Percentiles rank a stretch among this genome's conserved stretches.
These are phyloP conservation scores for Dastarcus helophoroides DNA, from an alignment of 2,888 invertebrate genomes.

Conservation along the genomic window DNA sequence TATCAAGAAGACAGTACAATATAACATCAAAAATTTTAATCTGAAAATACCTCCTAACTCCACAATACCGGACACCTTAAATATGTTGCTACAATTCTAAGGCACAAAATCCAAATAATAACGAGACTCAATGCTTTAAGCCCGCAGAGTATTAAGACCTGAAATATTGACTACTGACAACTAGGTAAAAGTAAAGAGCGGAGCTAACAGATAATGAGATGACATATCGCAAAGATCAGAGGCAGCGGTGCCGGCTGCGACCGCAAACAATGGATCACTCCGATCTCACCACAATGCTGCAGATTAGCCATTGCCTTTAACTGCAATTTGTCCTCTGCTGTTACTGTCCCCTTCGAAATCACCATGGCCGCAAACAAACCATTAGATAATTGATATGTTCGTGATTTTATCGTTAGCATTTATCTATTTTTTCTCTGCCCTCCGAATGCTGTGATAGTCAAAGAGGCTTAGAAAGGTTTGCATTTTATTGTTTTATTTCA, in stretches of 20 bases:
- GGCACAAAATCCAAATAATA: too few relatives aligned
- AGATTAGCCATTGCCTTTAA: constrained; percentile 18
- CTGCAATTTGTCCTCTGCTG: constrained; percentile 8
- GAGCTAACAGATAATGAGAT: constrained; percentile 19
- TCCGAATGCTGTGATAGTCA: not conserved
- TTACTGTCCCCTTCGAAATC: constrained; percentile 2
- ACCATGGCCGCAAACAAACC: constrained; percentile 20
- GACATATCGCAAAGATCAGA: constrained; percentile 17
- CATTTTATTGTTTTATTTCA: too few relatives aligned
- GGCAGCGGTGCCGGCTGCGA: constrained; percentile 21
- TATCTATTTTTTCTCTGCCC: constrained; percentile 5
- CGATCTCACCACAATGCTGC: constrained; percentile 18
- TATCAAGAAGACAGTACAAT: too few relatives aligned
- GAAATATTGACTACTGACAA: constrained; percentile 2
- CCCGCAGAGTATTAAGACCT: too few relatives aligned
- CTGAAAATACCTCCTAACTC: too few relatives aligned
- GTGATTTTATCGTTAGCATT: constrained; percentile 14
- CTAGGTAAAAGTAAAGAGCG: not conserved
- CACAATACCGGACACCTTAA: too few relatives aligned
- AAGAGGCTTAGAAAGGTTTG: not conserved
- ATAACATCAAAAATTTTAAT: too few relatives aligned
- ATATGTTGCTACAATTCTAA: too few relatives aligned
- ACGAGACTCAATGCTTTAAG: too few relatives aligned
- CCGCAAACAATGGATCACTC: constrained; percentile 20
- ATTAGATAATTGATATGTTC: constrained; percentile 23